Base-by-base conservation (phyloP, 2,797 vertebrate species). In the Macropodus opercularis region DNA sequence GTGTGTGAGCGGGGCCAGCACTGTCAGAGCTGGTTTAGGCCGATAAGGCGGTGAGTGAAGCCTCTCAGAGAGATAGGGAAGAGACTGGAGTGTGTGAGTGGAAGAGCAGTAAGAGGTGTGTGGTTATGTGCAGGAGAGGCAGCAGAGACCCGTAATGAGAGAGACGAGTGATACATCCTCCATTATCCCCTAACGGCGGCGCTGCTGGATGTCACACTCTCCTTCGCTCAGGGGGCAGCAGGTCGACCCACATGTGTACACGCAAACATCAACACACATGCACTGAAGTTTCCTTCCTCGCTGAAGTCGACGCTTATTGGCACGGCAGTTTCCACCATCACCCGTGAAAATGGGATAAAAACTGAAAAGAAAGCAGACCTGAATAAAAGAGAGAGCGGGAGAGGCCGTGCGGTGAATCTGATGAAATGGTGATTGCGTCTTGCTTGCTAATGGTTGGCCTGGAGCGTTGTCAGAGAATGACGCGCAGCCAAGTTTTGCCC, bases 361-460 rank as follows among this genome's bases (percentile, higher is more conserved):
- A 71, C 56, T 53, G 70, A 69, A 80, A 76, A 71, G 72, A 64
- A 70, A 59, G 53, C 50, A 35, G 69, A 69, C 49, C 81, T 72
- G 75, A 86, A 88, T 81, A 80, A 80, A 77, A 80, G 57, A 75
- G 71, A 68, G 58, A 42, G 49, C 34, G 44, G 21, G 58, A 44
- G 69, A 80, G 72, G 60, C 49, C 47, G 70, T 81, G 82, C 41
- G 8, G 76, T 65, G 79, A 77, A 81, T 75, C 76, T 90, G 90
- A 90, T 91, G 84, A 91, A 92, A 92, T 89, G 87, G 85, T 89
- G 85, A 91, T 91, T 90, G 87, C 82, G 76, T 89, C 75, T 83
- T 80, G 85, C 85, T 85, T 84, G 81, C 75, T 92, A 92, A 92
- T 91, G 85, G 83, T 86, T 78, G 77, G 83, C 87, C 89, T 84